phyloP scores from a whole-genome alignment of 1,140 invertebrate genomes.

The Cryptotermes secundus region DNA sequence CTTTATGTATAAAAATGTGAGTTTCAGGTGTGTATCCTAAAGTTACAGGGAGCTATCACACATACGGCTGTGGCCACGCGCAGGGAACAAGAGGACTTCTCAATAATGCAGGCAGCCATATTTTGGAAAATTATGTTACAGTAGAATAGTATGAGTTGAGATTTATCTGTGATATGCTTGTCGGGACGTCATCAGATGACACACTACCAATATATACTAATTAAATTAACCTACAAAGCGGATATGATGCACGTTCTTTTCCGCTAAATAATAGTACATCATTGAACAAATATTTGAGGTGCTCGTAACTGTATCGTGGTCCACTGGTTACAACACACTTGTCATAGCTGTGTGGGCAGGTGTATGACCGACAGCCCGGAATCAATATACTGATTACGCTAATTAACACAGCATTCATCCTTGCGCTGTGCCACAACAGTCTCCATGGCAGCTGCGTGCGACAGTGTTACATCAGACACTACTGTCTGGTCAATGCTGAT shows the following conservation, averaged over 20 bases:
- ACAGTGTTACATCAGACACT: background rate
- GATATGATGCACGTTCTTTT: background rate
- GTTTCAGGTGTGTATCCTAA: too few species aligned
- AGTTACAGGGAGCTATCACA: too few species aligned
- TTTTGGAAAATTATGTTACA: constrained; percentile 9
- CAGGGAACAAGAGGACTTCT: background rate
- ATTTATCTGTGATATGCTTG: background rate
- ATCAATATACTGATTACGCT: constrained; percentile 14
- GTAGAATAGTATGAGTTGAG: background rate
- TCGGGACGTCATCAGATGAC: background rate
- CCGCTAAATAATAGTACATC: background rate
- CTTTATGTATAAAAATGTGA: too few species aligned
- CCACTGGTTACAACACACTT: background rate
- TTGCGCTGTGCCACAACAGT: background rate
- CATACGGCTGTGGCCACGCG: background rate
- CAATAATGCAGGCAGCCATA: background rate
- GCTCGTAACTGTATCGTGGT: background rate
- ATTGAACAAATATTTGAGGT: background rate
- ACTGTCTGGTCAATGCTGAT: too few species aligned
- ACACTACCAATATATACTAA: background rate
- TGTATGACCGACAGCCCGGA: background rate
- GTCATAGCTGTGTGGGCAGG: background rate
- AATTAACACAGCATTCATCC: constrained; percentile 19
- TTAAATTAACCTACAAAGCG: background rate
- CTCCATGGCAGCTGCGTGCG: background rate